Conservation (phyloP, 2,113 vertebrate genomes). For the Isichthys henryi region DNA sequence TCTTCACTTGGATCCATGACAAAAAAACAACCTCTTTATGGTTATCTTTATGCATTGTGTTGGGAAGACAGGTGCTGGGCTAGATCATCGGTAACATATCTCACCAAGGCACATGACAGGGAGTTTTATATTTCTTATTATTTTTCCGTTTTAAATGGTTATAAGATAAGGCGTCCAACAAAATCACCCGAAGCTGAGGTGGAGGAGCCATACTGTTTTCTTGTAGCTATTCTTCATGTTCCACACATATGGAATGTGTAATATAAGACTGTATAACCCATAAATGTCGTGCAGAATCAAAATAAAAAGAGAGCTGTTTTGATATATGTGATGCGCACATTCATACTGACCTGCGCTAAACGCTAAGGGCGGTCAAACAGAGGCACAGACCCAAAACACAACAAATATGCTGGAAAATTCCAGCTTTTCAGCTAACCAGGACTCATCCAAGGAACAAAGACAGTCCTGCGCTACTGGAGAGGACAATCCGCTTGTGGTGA, state of each 20-base stretch:
- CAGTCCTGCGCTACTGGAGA: neutral
- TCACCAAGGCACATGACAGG: neutral
- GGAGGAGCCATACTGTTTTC: neutral
- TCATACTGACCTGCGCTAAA: neutral
- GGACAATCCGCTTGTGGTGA: neutral
- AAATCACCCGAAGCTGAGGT: neutral
- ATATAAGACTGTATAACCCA: neutral
- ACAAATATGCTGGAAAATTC: neutral
- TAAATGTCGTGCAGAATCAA: neutral
- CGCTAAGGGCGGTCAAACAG: neutral
- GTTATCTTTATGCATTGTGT: neutral
- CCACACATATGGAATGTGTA: neutral
- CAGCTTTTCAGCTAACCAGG: neutral
- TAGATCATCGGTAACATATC: neutral
- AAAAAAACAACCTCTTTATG: neutral
- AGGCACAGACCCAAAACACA: neutral
- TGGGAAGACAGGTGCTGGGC: neutral
- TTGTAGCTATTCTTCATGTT: neutral
- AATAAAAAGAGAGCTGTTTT: neutral
- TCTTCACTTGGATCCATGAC: neutral
- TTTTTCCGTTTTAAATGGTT: neutral
- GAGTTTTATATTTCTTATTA: constrained; percentile 3
- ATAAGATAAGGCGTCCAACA: neutral
- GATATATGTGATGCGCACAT: neutral
- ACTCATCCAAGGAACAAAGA: neutral